Evolutionary conservation across 2,113 vertebrate species (phyloP).

Genomic region (Ochotona princeps): DNA sequence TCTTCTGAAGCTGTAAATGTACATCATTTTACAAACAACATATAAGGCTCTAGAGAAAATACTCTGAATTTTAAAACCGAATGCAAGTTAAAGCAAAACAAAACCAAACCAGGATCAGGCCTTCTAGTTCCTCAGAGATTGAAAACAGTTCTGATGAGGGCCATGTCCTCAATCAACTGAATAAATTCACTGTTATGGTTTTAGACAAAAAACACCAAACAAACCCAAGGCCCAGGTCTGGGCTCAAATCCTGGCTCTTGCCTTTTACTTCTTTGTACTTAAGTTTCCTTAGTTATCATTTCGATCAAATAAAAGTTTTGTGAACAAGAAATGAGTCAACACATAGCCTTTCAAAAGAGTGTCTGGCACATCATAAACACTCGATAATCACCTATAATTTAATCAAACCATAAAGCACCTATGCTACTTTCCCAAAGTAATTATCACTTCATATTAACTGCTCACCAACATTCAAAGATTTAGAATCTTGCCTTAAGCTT

Average conservation of each 20-base stretch:
- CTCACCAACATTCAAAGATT: conserved; percentile 59
- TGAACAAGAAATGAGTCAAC: conserved; percentile 59
- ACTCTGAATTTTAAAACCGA: conserved; percentile 33
- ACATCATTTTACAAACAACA: conserved; percentile 44
- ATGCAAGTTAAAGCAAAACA: background rate
- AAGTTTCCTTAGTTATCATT: conserved; percentile 38
- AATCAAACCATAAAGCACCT: conserved; percentile 41
- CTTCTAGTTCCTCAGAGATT: conserved; percentile 18
- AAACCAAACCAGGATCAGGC: conserved; percentile 2
- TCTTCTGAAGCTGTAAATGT: conserved; percentile 55
- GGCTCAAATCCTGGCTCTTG: conserved; percentile 30
- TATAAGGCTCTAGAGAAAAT: conserved; percentile 37
- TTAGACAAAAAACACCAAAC: background rate
- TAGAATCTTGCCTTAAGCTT: conserved; percentile 48
- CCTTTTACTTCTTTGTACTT: conserved; percentile 24
- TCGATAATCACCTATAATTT: conserved; percentile 50
- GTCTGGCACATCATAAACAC: conserved; percentile 71
- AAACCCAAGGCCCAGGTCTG: background rate
- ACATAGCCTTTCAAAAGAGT: conserved; percentile 29
- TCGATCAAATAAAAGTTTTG: conserved; percentile 49
- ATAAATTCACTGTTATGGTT: background rate
- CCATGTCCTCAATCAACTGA: background rate
- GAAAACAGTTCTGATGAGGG: conserved; percentile 27
- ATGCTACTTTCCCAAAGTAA: background rate
- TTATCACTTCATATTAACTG: conserved; percentile 51